Percentiles rank a stretch among this genome's conserved stretches.
phyloP scores from a whole-genome alignment of 2,888 invertebrate species.

The Mesopsocus fuscifrons region DNA sequence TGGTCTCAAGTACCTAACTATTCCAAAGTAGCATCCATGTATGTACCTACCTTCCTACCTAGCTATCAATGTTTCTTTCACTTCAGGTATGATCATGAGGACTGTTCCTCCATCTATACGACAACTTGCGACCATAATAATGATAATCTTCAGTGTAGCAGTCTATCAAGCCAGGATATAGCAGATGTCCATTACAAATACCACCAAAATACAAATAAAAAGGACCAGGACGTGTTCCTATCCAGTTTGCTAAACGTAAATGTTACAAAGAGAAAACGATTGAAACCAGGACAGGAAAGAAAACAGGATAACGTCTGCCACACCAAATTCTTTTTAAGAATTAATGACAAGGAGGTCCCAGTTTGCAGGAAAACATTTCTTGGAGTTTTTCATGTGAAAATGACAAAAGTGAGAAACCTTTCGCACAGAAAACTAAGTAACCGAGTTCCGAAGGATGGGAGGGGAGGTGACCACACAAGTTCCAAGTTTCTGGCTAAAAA shows the following conservation, averaged over 20 bases:
- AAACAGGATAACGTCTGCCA: conserved; percentile 3
- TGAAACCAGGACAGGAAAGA: not conserved
- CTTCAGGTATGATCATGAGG: not conserved
- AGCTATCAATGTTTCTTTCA: no score
- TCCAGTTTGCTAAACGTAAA: conserved; percentile 9
- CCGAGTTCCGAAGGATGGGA: conserved; percentile 7
- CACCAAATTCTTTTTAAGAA: conserved; percentile 10
- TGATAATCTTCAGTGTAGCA: conserved; percentile 9
- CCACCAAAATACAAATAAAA: conserved; percentile 10
- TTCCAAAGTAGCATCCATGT: no score
- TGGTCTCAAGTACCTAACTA: no score
- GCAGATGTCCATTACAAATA: conserved; percentile 8
- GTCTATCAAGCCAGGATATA: conserved; percentile 10
- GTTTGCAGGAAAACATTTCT: conserved; percentile 12
- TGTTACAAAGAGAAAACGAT: conserved; percentile 5
- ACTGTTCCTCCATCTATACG: not conserved
- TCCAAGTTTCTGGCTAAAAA: conserved; percentile 11
- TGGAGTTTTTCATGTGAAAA: conserved; percentile 10
- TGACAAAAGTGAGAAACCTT: conserved; percentile 10
- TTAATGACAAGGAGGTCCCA: conserved; percentile 9
- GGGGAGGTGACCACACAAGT: conserved; percentile 10
- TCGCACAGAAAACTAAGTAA: not conserved
- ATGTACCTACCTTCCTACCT: no score
- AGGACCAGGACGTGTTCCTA: conserved; percentile 12
- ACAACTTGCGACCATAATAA: conserved; percentile 10